Evolutionary conservation across 2,888 invertebrate genomes (phyloP).

Genomic region (Tigriopus californicus): DNA sequence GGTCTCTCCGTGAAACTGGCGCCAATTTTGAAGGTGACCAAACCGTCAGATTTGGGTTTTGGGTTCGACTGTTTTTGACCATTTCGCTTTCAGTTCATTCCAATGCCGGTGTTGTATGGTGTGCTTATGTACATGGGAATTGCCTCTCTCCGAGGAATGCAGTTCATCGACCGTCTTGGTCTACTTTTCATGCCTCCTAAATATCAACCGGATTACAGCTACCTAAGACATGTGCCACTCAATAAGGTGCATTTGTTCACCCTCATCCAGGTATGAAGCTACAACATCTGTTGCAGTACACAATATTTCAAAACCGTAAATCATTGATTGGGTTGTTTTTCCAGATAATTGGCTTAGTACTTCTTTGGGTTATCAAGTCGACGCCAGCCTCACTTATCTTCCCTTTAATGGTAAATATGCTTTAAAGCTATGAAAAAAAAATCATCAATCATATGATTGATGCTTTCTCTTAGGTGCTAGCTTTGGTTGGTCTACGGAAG

Average conservation of each 20-base stretch:
- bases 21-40: constrained; percentile 45
- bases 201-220: constrained; percentile 96
- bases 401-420: constrained; percentile 34
- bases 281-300: neutral
- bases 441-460: neutral
- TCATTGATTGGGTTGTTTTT: neutral
- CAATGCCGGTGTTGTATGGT: constrained; percentile 80
- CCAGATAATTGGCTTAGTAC: constrained; percentile 53
- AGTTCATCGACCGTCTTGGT: constrained; percentile 83
- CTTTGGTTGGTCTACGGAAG: constrained; percentile 90
- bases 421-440: neutral
- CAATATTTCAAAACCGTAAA: neutral
- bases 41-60: neutral
- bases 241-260: constrained; percentile 33
- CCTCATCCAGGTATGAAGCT: constrained; percentile 26
- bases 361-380: constrained; percentile 80
- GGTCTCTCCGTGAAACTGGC: constrained; percentile 82
- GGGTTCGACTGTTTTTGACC: neutral
- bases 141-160: constrained; percentile 66
- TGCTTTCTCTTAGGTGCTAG: constrained; percentile 35
- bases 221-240: constrained; percentile 61
- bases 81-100: constrained; percentile 41
- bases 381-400: constrained; percentile 36
- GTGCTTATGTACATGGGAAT: constrained; percentile 97
- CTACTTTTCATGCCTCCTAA: constrained; percentile 96